These are phyloP conservation scores for Disparrhopalites patrizii DNA, from an alignment of 2,888 invertebrate species.

Conservation along the genomic window DNA sequence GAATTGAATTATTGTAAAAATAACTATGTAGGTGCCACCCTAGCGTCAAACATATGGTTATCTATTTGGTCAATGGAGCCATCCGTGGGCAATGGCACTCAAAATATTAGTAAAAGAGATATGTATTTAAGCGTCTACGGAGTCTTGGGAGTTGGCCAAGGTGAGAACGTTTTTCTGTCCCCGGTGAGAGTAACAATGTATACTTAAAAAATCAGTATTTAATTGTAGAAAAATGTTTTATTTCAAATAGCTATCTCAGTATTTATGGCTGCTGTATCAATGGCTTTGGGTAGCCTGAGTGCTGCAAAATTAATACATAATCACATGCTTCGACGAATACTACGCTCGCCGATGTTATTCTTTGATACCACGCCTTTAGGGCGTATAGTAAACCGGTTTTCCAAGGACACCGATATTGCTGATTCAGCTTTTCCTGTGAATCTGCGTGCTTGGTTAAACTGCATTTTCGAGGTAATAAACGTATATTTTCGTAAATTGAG, in stretches of 20 bases:
- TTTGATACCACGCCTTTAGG: slow-evolving; percentile 77
- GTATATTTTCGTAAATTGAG: too few species aligned
- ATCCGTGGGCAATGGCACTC: slow-evolving; percentile 38
- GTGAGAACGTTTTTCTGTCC: slow-evolving; percentile 61
- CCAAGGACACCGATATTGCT: slow-evolving; percentile 47
- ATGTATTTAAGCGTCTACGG: slow-evolving; percentile 81
- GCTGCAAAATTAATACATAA: slow-evolving; percentile 64
- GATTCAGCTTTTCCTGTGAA: slow-evolving; percentile 37
- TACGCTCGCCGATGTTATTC: slow-evolving; percentile 68
- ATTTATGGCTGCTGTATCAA: slow-evolving; percentile 51
- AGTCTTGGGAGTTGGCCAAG: slow-evolving; percentile 81
- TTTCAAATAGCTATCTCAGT: slow-evolving; percentile 49
- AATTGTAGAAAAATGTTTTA: too few species aligned
- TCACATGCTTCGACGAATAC: slow-evolving; percentile 61
- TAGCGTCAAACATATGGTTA: slow-evolving; percentile 83
- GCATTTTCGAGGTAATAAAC: too few species aligned
- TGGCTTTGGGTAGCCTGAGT: slow-evolving; percentile 57
- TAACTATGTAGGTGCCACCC: too few species aligned
- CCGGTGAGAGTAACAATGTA: not conserved
- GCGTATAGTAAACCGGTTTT: slow-evolving; percentile 66
- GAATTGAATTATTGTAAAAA: too few species aligned
- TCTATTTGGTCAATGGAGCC: slow-evolving; percentile 73
- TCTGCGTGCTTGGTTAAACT: too few species aligned
- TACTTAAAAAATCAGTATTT: too few species aligned
- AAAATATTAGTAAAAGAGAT: slow-evolving; percentile 61